Evolutionary conservation across 2,797 vertebrate genomes (phyloP), one percentile per base, ranked within the genome.

Genomic region (Coreius guichenoti): DNA sequence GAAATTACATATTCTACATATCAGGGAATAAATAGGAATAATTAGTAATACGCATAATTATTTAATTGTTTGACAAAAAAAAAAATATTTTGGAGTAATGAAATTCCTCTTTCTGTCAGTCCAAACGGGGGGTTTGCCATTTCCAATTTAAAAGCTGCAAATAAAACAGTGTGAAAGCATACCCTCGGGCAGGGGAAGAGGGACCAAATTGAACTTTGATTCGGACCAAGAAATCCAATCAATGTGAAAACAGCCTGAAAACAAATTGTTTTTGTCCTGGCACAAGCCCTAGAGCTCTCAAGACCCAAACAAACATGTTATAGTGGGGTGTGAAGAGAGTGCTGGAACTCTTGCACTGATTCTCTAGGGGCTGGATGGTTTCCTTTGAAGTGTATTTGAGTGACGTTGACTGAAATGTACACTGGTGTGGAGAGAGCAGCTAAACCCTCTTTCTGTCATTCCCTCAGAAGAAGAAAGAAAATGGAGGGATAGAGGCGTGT

Each of bases 381-480:
- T 77, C 39, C 82, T 89, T 74, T 86, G 84, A 87, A 86, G 77
- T 78, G 51, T 31, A 58, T 87, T 78, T 89, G 51, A 86, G 77
- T 81, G 81, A 80, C 86, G 13, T 51, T 14, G 67, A 69, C 56
- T 83, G 75, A 87, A 89, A 89, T 83, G 77, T 81, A 81, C 36
- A 31, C 65, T 80, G 65, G 75, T 86, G 36, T 87, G 83, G 65
- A 51, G 83, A 82, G 79, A 82, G 79, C 54, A 77, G 73, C 69
- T 56, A 51, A 49, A 58, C 29, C 26, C 29, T 63, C 39, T 78
- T 79, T 74, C 65, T 74, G 58, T 61, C 79, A 29, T 63, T 74
- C 45, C 54, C 68, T 88, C 13, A 80, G 84, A 83, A 67, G 74
- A 65, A 75, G 84, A 80, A 49, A 86, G 84, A 83, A 68, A 80